Base-by-base conservation (phyloP, 2,797 vertebrate genomes). In the Thunnus albacares region DNA sequence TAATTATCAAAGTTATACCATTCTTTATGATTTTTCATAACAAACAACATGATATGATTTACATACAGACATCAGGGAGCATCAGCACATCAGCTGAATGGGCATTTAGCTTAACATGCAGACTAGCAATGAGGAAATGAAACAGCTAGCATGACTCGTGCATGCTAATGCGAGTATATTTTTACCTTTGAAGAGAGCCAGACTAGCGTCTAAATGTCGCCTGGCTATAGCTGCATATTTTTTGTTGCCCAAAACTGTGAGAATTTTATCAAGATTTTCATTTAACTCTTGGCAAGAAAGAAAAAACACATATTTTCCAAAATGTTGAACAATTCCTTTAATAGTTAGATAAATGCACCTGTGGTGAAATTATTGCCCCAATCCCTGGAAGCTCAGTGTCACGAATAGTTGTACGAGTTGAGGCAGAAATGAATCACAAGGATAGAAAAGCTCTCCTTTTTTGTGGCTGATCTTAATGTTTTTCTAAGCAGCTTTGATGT, bases 341-440 rank as follows among this genome's bases (percentile, higher is more conserved):
- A 26, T 70, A 11, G 20, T 58, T 20, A 10, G 12, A 7, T 57
- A 62, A 51, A 63, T 35, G 49, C 12, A 13, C 22, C 35, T 26
- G 38, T 4, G 12, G 64, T 53, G 22, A 65, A 63, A 65, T 65
- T n/a, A 24, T 13, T 33, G 9, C 15, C 17, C 7, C 13, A 60
- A 63, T 70, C 70, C 43, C 53, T 68, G 66, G 43, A 83, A 71
- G 71, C 82, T 86, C 75, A 84, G 75, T 77, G 81, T 80, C 69
- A 81, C 67, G 1, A 77, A 72, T 53, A 61, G 65, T 80, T 51
- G 56, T 82, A 84, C 57, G 43, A 60, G 53, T 30, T 10, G 24
- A 79, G 72, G 43, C 57, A 55, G 33, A 80, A 77, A 91, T 84
- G 8, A 87, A 74, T 82, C 52, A 53, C 6, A 71, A 6, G 0